A percentile compares a stretch with the other conserved stretches of the same genome.
These are phyloP conservation scores for Bombus fervidus DNA, from an alignment of 1,140 invertebrate species.

Conservation along the genomic window DNA sequence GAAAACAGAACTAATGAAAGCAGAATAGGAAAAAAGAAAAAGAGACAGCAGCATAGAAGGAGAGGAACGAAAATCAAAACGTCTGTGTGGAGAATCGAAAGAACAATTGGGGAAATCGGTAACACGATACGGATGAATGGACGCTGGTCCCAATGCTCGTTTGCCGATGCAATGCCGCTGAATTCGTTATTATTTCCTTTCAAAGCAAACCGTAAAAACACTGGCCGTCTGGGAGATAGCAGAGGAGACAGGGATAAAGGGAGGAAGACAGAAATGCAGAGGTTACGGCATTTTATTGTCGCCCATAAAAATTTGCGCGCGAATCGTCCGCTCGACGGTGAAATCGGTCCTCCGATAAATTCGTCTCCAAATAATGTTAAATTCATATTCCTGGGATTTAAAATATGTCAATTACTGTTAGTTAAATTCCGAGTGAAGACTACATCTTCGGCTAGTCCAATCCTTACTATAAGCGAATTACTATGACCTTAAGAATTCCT, in stretches of 20 bases:
- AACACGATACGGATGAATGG: constrained; percentile 17
- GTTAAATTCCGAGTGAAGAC: not conserved
- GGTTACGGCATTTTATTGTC: not conserved
- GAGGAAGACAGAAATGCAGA: not conserved
- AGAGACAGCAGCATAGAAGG: not conserved
- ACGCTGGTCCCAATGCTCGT: not conserved
- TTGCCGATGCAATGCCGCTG: not conserved
- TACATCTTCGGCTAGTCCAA: too few relatives aligned
- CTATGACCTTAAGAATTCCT: too few relatives aligned
- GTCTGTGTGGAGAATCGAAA: not conserved
- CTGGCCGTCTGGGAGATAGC: not conserved
- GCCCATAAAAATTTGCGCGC: constrained; percentile 2
- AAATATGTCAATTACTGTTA: not conserved
- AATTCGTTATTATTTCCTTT: constrained; percentile 34
- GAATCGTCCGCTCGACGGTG: not conserved
- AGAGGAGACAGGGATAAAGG: not conserved
- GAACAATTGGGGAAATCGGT: constrained; percentile 14
- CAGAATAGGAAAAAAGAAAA: not conserved
- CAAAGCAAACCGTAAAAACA: not conserved
- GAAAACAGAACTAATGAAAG: not conserved
- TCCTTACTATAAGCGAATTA: too few relatives aligned
- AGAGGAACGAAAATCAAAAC: not conserved
- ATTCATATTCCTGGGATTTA: not conserved
- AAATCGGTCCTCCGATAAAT: not conserved
- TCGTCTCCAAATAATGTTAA: too few relatives aligned